phyloP scores from a whole-genome alignment of 2,888 invertebrate species.

The Drosophila hamatofila region DNA sequence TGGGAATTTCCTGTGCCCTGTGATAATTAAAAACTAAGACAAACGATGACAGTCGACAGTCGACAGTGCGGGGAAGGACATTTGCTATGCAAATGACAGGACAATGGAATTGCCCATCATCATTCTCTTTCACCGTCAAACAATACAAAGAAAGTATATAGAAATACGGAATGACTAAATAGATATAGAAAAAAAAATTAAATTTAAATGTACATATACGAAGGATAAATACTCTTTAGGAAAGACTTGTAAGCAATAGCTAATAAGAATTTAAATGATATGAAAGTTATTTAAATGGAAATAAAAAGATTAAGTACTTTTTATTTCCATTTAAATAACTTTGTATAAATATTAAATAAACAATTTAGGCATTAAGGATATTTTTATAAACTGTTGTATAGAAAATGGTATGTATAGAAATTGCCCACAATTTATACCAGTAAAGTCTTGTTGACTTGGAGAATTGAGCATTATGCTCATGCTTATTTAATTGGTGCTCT shows the following conservation, averaged over 20 bases:
- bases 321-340: too few relatives aligned
- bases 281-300: too few relatives aligned
- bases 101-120: slow-evolving; percentile 66
- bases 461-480: background rate
- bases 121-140: slow-evolving; percentile 64
- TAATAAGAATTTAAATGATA: too few relatives aligned
- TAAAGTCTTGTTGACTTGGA: background rate
- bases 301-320: too few relatives aligned
- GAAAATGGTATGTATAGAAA: too few relatives aligned
- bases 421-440: background rate
- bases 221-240: slow-evolving; percentile 14
- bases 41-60: slow-evolving; percentile 63
- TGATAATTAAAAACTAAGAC: slow-evolving; percentile 79
- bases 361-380: too few relatives aligned
- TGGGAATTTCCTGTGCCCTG: slow-evolving; percentile 57
- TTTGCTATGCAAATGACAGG: slow-evolving; percentile 85
- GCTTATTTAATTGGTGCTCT: background rate
- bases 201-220: background rate
- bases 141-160: slow-evolving; percentile 40
- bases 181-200: slow-evolving; percentile 30
- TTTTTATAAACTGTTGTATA: too few relatives aligned
- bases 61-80: slow-evolving; percentile 49
- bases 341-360: too few relatives aligned
- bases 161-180: slow-evolving; percentile 35
- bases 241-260: too few relatives aligned